Evolutionary conservation across 2,888 invertebrate species (phyloP), one percentile per base, ranked within the genome.

Genomic region (Anarsia innoxiella): DNA sequence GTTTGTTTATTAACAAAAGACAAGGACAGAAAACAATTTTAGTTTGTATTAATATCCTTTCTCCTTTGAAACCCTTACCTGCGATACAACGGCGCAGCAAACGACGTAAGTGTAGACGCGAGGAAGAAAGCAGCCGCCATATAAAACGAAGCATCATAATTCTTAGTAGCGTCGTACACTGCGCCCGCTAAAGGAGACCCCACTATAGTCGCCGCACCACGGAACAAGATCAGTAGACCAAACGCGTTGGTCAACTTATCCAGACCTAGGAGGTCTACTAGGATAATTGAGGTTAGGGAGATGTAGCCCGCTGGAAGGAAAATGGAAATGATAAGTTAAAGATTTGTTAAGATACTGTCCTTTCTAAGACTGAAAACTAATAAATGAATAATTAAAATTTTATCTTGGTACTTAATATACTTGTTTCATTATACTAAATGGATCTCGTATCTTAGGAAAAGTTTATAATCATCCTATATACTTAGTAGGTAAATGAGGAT

Each of bases 211-310:
- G 99, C 96, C 26, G 94, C 92, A 32, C 99, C 99, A 65, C 99
- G 91, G 87, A 97, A 96, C 52, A 99, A 83, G 58, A 98, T 97
- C 38, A 99, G 87, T 45, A 99, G 88, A 8, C 99, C 99, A 79
- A 99, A 99, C 31, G 98, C 97, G 73, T 96, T 99, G 31, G 99
- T 99, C 52, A 99, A 84, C 70, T 94, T 94, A 67, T 98, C 97
- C 66, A 99, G 85, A 1, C 99, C 99, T 31, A 99, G 88, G 23
- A 99, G 87, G 74, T 99, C 98, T 51, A 98, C 97, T 45, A 99
- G 88, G 65, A 99, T 97, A 66, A 99, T 98, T 32, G 99, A 99
- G 27, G 99, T 99, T 41, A 99, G 86, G 6, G 98, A 97, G 63
- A 99, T 97, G 84, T 96, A 99, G 44, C 97, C 97, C 45, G 98